Percentiles rank a stretch among this genome's conserved stretches.
phyloP scores from a whole-genome alignment of 1,140 invertebrate genomes.

The Atta colombica region DNA sequence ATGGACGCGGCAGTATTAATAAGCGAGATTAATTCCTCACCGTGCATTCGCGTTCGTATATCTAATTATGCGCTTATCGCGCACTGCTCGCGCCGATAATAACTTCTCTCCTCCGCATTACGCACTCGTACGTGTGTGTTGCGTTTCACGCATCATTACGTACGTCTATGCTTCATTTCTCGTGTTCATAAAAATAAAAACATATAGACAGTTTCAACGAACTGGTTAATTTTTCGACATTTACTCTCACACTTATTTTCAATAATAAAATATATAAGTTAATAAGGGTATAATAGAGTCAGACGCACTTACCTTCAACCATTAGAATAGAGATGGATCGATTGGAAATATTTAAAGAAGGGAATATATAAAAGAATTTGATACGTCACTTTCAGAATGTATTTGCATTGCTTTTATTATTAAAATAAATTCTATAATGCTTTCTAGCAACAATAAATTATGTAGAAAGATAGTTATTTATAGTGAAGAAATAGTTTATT shows the following conservation, averaged over 20 bases:
- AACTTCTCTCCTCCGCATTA: slow-evolving; percentile 54
- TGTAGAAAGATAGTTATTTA: not conserved
- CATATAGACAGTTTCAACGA: not conserved
- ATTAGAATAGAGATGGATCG: not conserved
- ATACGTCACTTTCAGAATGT: not conserved
- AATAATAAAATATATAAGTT: too few species aligned
- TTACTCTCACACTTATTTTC: not conserved
- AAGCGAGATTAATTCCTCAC: slow-evolving; percentile 62
- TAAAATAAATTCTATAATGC: not conserved
- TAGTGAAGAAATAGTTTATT: not conserved
- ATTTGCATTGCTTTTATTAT: too few species aligned
- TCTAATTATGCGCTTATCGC: slow-evolving; percentile 67
- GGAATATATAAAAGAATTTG: not conserved
- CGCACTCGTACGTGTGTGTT: slow-evolving; percentile 22
- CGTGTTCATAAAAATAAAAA: slow-evolving; percentile 13
- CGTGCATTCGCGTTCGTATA: slow-evolving; percentile 50
- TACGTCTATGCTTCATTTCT: slow-evolving; percentile 21
- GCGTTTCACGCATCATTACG: slow-evolving; percentile 62
- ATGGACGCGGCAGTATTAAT: slow-evolving; percentile 52
- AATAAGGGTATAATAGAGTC: too few species aligned
- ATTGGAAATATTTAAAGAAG: not conserved
- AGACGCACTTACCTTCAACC: too few species aligned
- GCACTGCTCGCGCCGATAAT: slow-evolving; percentile 57
- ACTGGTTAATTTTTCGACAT: slow-evolving; percentile 23
- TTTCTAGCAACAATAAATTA: not conserved